Conservation (phyloP, 2,888 invertebrate genomes). For the Priocnemis perturbator region DNA sequence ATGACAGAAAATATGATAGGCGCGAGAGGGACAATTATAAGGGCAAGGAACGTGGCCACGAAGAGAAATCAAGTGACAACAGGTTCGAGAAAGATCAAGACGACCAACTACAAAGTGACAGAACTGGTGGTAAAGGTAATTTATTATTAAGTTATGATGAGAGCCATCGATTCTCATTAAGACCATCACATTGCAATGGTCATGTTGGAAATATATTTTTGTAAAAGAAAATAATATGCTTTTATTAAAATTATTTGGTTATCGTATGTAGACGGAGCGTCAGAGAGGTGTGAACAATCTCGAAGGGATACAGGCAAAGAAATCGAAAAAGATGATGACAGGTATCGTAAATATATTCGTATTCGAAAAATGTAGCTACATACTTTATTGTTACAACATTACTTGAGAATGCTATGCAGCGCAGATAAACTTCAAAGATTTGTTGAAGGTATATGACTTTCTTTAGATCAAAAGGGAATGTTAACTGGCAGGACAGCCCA, state of each 20-base stretch:
- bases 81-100: slow-evolving; percentile 59
- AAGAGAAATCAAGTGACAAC: slow-evolving; percentile 32
- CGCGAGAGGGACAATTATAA: slow-evolving; percentile 37
- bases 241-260: neutral
- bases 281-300: slow-evolving; percentile 69
- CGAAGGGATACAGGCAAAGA: slow-evolving; percentile 68
- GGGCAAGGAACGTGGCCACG: slow-evolving; percentile 28
- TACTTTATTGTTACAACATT: too few relatives aligned
- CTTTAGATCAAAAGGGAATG: slow-evolving; percentile 70
- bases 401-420: slow-evolving; percentile 11
- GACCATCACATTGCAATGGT: neutral
- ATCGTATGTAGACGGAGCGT: slow-evolving; percentile 63
- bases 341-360: slow-evolving; percentile 56
- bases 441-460: slow-evolving; percentile 53
- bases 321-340: slow-evolving; percentile 67
- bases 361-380: too few relatives aligned
- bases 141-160: slow-evolving; percentile 7
- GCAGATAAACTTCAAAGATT: slow-evolving; percentile 3
- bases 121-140: slow-evolving; percentile 55
- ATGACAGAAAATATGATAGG: slow-evolving; percentile 32
- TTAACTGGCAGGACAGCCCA: slow-evolving; percentile 64
- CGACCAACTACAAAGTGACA: slow-evolving; percentile 41
- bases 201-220: neutral
- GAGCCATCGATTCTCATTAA: too few relatives aligned
- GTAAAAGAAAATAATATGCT: neutral